phyloP scores from a whole-genome alignment of 2,113 vertebrate species.

The Strix aluco region DNA sequence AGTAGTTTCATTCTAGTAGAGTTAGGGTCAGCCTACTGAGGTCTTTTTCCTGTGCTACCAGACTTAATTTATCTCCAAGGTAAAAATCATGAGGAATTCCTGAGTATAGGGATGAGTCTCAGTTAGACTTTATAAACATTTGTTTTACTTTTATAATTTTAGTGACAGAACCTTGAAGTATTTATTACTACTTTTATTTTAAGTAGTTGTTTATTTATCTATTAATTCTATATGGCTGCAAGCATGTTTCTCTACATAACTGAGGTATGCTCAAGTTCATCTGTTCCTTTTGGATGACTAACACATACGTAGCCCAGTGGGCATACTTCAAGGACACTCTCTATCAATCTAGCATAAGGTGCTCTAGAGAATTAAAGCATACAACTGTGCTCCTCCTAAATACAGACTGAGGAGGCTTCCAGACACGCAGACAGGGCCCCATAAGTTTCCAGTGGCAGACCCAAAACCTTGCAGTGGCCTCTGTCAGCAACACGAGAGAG shows the following conservation, averaged over 20 bases:
- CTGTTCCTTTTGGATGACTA: not conserved
- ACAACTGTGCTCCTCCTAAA: not conserved
- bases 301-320: rapidly evolving
- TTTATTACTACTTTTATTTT: not conserved
- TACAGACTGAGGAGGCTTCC: not conserved
- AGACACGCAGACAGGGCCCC: rapidly evolving
- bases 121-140: not conserved
- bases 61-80: not conserved
- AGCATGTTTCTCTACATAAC: not conserved
- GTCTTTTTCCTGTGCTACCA: not conserved
- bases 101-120: not conserved
- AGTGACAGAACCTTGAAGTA: not conserved
- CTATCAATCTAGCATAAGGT: not conserved
- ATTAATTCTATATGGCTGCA: not conserved
- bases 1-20: not conserved
- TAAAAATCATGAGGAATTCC: not conserved
- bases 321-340: not conserved
- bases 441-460: not conserved
- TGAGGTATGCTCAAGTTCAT: not conserved
- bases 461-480: not conserved
- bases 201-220: not conserved
- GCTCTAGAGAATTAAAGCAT: not conserved
- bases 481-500: not conserved
- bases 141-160: not conserved
- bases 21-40: not conserved